Evolutionary conservation across 2,113 vertebrate species (phyloP), one percentile per base, ranked within the genome.

Genomic region (Siphamia tubifer): DNA sequence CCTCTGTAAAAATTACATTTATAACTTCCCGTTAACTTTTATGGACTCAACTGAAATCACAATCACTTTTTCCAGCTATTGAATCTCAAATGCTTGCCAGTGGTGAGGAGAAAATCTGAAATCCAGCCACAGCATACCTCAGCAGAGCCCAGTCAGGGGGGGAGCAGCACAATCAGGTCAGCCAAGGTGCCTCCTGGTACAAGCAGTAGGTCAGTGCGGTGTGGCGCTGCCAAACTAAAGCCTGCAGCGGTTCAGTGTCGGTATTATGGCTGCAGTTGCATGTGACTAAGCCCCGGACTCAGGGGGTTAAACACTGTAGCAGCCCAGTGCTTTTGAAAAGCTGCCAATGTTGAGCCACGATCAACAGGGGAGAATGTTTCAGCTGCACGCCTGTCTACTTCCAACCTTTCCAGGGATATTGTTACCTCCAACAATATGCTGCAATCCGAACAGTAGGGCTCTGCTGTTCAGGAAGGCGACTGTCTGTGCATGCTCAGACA

Each of bases 301-400:
- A 0, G 21, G 38, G 54, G 83, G 49, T n/a, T 60, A 25, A 42
- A 30, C 4, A 8, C 32, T 24, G 43, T 10, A 48, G 48, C 49
- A 9, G 56, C 25, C 56, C 60, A 54, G 38, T 16, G 69, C 3
- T 0, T 81, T 55, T 73, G 72, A 79, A 68, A 83, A 63, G 77
- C 54, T 57, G 76, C 82, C 79, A 42, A 19, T 13, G 47, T 54
- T 2, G 21, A 51, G 68, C 47, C 52, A 27, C 20, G 0, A 51
- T 15, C 53, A 6, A 39, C 40, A 32, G 64, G 52, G 43, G 30
- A 39, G 55, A 62, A 20, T 6, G 39, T 43, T 62, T 60, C 25
- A 61, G 74, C 66, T 60, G 62, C 57, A 62, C 5, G 11, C 42
- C 32, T 0, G 28, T 36, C 43, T 28, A 31, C 47, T 66, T 51